A percentile compares a stretch with the other conserved stretches of the same genome.
These are phyloP conservation scores for Rhyacophila evoluta DNA, from an alignment of 2,888 invertebrate species.

Conservation along the genomic window DNA sequence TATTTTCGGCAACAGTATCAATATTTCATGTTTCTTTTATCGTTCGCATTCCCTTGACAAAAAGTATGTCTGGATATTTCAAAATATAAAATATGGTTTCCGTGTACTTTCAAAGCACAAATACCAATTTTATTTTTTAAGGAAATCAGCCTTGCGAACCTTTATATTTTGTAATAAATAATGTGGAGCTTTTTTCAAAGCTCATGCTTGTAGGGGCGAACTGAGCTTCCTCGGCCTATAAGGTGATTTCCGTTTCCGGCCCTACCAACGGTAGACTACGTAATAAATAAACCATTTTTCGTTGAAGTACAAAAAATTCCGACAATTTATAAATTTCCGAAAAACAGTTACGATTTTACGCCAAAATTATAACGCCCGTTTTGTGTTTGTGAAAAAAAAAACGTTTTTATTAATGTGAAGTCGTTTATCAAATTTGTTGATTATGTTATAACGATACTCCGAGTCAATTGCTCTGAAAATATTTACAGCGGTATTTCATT, in stretches of 20 bases:
- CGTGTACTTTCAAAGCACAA: constrained; percentile 32
- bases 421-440: constrained; percentile 14
- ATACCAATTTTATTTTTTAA: constrained; percentile 43
- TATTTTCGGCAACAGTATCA: background rate
- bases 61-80: constrained; percentile 36
- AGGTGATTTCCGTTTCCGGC: constrained; percentile 52
- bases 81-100: constrained; percentile 50
- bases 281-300: constrained; percentile 50
- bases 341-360: constrained; percentile 15
- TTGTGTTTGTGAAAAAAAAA: constrained; percentile 1
- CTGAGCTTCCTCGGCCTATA: constrained; percentile 51
- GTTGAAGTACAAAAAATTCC: constrained; percentile 31
- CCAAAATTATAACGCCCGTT: constrained; percentile 10
- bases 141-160: constrained; percentile 40
- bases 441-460: background rate
- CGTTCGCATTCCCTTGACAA: constrained; percentile 11
- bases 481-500: background rate
- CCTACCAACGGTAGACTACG: constrained; percentile 42
- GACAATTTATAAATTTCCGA: constrained; percentile 16
- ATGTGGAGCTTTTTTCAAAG: constrained; percentile 35
- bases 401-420: constrained; percentile 10
- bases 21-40: constrained; percentile 46
- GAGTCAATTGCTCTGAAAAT: background rate
- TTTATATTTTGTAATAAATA: constrained; percentile 43
- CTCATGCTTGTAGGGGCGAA: constrained; percentile 45